These are phyloP conservation scores for Rhinatrema bivittatum DNA, from an alignment of 2,797 vertebrate genomes.

Conservation along the genomic window DNA sequence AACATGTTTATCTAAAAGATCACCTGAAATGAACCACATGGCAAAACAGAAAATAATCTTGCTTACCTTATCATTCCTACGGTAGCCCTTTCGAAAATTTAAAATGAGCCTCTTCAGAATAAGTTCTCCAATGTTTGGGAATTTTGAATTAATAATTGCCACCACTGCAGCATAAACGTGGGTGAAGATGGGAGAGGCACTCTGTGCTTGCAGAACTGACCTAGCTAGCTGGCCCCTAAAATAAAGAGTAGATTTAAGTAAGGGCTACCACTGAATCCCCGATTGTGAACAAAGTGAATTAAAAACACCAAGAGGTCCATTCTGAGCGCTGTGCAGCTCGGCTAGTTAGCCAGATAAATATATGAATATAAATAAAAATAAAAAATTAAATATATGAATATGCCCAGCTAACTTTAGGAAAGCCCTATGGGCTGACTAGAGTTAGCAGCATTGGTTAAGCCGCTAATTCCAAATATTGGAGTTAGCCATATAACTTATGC, in stretches of 20 bases:
- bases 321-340: no score
- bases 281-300: no score
- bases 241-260: slow-evolving; percentile 1
- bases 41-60: neutral
- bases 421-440: no score
- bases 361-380: neutral
- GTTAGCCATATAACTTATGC: no score
- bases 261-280: no score
- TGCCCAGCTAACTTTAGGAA: no score
- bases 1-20: neutral
- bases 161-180: slow-evolving; percentile 90
- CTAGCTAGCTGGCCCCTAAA: slow-evolving; percentile 80
- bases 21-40: neutral
- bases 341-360: no score
- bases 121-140: slow-evolving; percentile 93
- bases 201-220: slow-evolving; percentile 87
- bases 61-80: slow-evolving; percentile 89
- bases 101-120: slow-evolving; percentile 92
- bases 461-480: no score
- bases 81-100: slow-evolving; percentile 90
- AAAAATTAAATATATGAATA: no score
- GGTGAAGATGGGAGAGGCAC: slow-evolving; percentile 91
- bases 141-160: slow-evolving; percentile 97
- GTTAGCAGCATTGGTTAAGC: no score
- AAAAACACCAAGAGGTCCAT: no score